phyloP scores from a whole-genome alignment of 2,113 vertebrate genomes.

The Sander lucioperca region DNA sequence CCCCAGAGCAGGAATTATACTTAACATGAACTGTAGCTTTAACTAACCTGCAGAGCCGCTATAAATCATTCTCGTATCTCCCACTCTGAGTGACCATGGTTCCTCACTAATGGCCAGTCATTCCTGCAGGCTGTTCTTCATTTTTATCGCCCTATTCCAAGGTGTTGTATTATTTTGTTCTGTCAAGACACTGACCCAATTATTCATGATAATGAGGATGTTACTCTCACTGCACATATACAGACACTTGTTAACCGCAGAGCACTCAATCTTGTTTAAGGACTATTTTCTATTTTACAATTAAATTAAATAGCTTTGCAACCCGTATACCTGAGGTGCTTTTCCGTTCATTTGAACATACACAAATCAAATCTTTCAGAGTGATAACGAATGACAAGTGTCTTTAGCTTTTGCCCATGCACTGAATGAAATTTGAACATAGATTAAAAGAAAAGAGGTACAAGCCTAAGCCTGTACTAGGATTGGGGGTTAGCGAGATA shows the following conservation, averaged over 20 bases:
- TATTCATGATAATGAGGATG: conserved; percentile 37
- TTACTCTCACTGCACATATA: conserved; percentile 29
- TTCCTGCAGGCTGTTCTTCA: conserved; percentile 32
- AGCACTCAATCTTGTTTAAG: conserved; percentile 13
- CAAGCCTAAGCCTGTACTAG: too few species aligned
- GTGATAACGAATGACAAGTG: background rate
- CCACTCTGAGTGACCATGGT: conserved; percentile 20
- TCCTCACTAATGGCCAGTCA: conserved; percentile 33
- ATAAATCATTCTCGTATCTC: conserved; percentile 30
- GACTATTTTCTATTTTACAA: conserved; percentile 18
- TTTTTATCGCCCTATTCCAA: conserved; percentile 38
- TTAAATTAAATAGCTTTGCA: conserved; percentile 4
- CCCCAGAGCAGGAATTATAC: background rate
- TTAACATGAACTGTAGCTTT: conserved; percentile 6
- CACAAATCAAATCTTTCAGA: background rate
- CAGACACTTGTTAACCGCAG: conserved; percentile 14
- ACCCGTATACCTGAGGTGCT: background rate
- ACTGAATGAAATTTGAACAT: background rate
- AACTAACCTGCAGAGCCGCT: conserved; percentile 16
- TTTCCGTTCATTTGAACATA: background rate
- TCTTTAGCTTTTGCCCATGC: background rate
- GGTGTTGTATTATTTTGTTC: conserved; percentile 43
- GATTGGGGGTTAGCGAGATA: too few species aligned
- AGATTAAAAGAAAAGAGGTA: background rate
- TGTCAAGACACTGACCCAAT: conserved; percentile 27